Conservation (phyloP, 2,888 invertebrate genomes). For the Ethmia dodecea region DNA sequence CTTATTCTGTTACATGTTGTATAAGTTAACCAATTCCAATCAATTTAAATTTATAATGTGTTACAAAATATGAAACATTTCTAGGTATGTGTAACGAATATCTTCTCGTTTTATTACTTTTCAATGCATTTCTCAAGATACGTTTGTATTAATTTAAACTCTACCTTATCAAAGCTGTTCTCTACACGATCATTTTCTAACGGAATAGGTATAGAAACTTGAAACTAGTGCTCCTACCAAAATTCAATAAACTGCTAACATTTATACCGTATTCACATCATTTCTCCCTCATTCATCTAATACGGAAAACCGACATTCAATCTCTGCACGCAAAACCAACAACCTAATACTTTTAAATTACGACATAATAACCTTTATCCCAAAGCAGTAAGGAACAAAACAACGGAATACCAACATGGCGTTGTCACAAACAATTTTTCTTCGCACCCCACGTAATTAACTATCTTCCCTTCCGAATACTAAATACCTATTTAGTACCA, state of each 20-base stretch:
- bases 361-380: conserved; percentile 14
- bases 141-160: no score
- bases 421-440: conserved; percentile 52
- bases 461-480: conserved; percentile 72
- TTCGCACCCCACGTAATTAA: conserved; percentile 70
- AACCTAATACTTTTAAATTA: conserved; percentile 16
- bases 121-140: no score
- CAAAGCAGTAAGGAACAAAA: conserved; percentile 11
- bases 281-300: conserved; percentile 38
- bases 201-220: no score
- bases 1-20: no score
- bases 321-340: conserved; percentile 20
- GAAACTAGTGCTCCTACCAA: no score
- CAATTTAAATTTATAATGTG: no score
- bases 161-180: no score
- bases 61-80: no score
- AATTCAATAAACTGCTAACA: conserved; percentile 41
- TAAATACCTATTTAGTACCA: conserved; percentile 74
- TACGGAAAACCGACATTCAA: conserved; percentile 42
- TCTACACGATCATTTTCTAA: no score
- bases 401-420: conserved; percentile 14
- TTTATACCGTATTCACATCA: conserved; percentile 48
- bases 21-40: no score
- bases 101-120: no score
- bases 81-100: no score